Base-by-base conservation (phyloP, 2,113 vertebrate species). In the Etia nguti region DNA sequence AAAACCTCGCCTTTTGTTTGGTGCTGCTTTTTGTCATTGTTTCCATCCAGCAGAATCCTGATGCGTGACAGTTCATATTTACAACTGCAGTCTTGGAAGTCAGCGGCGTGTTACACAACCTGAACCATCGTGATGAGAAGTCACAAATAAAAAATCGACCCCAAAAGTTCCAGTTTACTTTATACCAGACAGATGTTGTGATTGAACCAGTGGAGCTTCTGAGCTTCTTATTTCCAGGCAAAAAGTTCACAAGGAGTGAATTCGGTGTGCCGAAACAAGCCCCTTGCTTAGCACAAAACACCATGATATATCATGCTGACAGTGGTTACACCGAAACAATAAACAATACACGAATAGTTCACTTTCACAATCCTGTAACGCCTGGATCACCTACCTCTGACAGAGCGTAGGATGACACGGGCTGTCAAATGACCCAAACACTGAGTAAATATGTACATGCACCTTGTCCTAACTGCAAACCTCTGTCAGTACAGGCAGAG, bases 331-430 rank as follows among this genome's bases (percentile, higher is more conserved):
- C 15, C 24, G 48, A 83, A 55, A 84, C 43, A 81, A 80, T 80
- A 73, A 87, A 90, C 86, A 88, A 92, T 56, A 46, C 57, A 87
- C n/a, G 38, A 73, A 92, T 88, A 20, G 4, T 59, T 85, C 50
- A 83, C 13, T 62, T 79, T 36, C 56, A 60, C 13, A 65, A 79
- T 26, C 83, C 9, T n/a, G 68, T 48, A n/a, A 31, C 55, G 46
- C 18, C 22, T 4, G 8, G 38, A 8, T 84, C 38, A 52, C 70
- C 41, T 84, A 57, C 4, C 3, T 13, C 34, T 81, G 75, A 54
- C 62, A 48, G 77, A 24, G 62, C 5, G 60, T 85, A 79, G 86
- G 88, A 88, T 84, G 84, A 89, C 68, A 24, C 1, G 2, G 24
- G 10, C 56, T 75, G 82, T 83, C 82, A 89, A 88, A 88, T 26